Base-by-base conservation (phyloP, 1,140 invertebrate genomes). In the Zaprionus capensis region DNA sequence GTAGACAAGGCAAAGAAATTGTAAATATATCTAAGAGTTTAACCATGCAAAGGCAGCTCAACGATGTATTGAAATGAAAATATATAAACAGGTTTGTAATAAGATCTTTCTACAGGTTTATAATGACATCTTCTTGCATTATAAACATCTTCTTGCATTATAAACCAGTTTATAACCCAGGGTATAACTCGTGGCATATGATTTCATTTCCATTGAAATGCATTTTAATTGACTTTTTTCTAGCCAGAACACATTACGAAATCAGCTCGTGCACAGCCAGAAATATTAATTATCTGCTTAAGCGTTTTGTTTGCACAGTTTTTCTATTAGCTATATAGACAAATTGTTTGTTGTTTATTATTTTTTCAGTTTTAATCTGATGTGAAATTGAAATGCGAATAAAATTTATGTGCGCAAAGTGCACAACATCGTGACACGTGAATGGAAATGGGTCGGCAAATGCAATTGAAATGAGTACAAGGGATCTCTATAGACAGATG, bases 351-450 rank as follows among this genome's bases (percentile, higher is more conserved):
- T 66, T 26, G 41, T 66, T 24, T 15, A 14, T 24, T 24, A 2
- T 51, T 1, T 9, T 51, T 51, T n/a, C 11, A 5, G 4, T 51
- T 51, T 58, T 68, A 51, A 61, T 71, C 59, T 28, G 17, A 51
- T 49, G 57, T 34, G 28, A 34, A 70, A 81, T 64, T 53, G 53
- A 58, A 65, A 61, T 82, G 63, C 71, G 76, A 46, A 55, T 78
- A 66, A 49, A 72, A 72, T 71, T 65, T 67, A 62, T 81, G 77
- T 77, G 77, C 41, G n/a, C 17, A 38, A 76, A 81, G 36, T 81
- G 79, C 78, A 46, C 74, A 73, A 44, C 56, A 22, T 57, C 38
- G 20, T 51, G 26, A 49, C 41, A 73, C 28, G 71, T 61, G 66
- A 58, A 31, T 51, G 41, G 7, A 51, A 56, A 22, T 53, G 46